Conservation (phyloP, 2,113 vertebrate genomes). For the Ceyx melanurus region DNA sequence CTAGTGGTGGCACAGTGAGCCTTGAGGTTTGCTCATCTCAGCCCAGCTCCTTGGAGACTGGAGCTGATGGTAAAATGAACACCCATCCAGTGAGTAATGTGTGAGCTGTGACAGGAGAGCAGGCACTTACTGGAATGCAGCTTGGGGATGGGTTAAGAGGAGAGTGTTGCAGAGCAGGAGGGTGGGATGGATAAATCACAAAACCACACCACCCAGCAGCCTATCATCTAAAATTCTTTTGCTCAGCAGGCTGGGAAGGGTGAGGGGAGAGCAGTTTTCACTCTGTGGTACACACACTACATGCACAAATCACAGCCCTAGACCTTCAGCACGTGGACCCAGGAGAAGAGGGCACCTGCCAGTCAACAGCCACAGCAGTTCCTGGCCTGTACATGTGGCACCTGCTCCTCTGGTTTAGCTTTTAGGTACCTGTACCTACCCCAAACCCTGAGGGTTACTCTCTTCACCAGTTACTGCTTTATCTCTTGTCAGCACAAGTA, state of each 20-base stretch:
- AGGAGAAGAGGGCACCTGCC: neutral
- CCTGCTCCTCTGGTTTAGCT: neutral
- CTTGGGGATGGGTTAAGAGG: rapidly evolving
- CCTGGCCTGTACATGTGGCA: neutral
- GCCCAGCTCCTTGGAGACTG: neutral
- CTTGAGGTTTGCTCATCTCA: neutral
- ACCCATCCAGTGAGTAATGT: rapidly evolving
- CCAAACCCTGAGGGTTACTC: neutral
- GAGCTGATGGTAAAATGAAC: neutral
- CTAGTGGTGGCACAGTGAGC: neutral
- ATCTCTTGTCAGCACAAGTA: neutral
- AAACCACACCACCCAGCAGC: rapidly evolving
- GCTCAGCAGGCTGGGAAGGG: neutral
- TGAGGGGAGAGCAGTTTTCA: neutral
- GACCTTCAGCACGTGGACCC: neutral
- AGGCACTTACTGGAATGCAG: neutral
- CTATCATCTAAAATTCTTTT: neutral
- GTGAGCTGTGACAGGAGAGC: neutral
- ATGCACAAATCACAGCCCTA: neutral
- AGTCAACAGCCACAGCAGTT: rapidly evolving
- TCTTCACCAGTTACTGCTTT: neutral
- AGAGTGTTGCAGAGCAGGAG: neutral
- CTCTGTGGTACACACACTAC: neutral
- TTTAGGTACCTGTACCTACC: neutral
- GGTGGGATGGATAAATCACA: neutral